These are phyloP conservation scores for Sclerurus mexicanus DNA, from an alignment of 2,113 vertebrate species.

Conservation along the genomic window DNA sequence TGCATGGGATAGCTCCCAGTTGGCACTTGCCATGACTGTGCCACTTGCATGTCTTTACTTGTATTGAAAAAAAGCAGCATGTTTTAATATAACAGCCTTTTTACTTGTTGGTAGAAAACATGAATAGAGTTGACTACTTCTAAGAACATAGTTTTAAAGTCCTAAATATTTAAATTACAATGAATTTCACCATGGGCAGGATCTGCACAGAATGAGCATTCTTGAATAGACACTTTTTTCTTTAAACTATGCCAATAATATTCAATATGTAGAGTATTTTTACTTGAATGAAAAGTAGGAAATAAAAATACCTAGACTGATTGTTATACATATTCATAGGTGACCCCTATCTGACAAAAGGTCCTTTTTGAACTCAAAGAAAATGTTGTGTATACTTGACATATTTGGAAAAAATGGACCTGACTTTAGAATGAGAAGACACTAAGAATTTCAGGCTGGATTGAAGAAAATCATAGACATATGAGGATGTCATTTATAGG, in stretches of 20 bases:
- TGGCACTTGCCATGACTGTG: fast-evolving
- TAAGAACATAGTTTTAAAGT: not conserved
- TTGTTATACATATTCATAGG: not conserved
- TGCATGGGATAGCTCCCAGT: not conserved
- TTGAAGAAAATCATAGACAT: not conserved
- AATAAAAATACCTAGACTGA: not conserved
- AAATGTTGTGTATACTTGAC: not conserved
- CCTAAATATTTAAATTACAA: not conserved
- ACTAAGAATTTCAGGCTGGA: not conserved
- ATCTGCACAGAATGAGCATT: not conserved
- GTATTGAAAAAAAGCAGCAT: not conserved
- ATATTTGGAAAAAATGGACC: not conserved
- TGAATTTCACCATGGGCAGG: not conserved
- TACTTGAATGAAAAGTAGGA: not conserved
- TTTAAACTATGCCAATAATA: not conserved
- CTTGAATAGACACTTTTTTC: not conserved
- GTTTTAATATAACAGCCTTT: not conserved
- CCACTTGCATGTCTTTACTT: not conserved
- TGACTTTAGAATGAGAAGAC: not conserved
- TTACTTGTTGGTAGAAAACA: not conserved
- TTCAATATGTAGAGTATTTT: not conserved
- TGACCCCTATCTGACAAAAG: not conserved
- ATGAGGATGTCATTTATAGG: not conserved
- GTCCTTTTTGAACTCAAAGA: not conserved
- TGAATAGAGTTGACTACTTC: not conserved